Base-by-base conservation (phyloP, 2,888 invertebrate genomes). In the Dynastes tityus region DNA sequence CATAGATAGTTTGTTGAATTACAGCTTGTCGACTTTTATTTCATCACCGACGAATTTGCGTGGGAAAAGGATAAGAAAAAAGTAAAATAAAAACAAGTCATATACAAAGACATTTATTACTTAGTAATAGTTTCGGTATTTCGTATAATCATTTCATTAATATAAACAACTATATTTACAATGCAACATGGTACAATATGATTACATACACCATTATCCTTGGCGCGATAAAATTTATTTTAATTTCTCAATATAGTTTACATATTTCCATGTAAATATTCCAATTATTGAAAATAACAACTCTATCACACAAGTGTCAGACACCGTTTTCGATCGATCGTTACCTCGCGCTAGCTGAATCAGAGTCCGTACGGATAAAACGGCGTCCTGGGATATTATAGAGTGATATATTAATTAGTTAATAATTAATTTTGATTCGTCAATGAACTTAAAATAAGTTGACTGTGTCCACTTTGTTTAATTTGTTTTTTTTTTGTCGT, bases 81-180 rank as follows among this genome's bases (percentile, higher is more conserved):
- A 32, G 11, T 29, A 27, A 65, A 51, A 16, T 6, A 76, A 76
- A 53, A 76, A 16, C 51, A 58, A 68, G 16, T 77, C 81, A 83
- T 88, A 88, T 89, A 89, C 88, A 89, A 89, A 89, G 88, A 89
- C 89, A 89, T 89, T 89, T 88, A 89, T 88, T 88, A 85, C 84
- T 86, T 83, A 87, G 85, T 87, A 87, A 87, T 88, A 86, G 86
- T 88, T 87, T 88, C 87, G 88, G 87, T 88, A 88, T 86, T 84
- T 87, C 86, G 87, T 88, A 87, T 88, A 87, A 88, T 88, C 87
- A 88, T 87, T 87, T 88, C 87, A 88, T 86, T 88, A 83, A 83
- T 84, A 88, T 89, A 88, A 89, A 88, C 88, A 88, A 89, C 88
- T 89, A 89, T 88, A 89, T 89, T 83, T 89, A 89, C 89, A 89